These are phyloP conservation scores for Watersipora subatra DNA, from an alignment of 1,140 invertebrate genomes.

Conservation along the genomic window DNA sequence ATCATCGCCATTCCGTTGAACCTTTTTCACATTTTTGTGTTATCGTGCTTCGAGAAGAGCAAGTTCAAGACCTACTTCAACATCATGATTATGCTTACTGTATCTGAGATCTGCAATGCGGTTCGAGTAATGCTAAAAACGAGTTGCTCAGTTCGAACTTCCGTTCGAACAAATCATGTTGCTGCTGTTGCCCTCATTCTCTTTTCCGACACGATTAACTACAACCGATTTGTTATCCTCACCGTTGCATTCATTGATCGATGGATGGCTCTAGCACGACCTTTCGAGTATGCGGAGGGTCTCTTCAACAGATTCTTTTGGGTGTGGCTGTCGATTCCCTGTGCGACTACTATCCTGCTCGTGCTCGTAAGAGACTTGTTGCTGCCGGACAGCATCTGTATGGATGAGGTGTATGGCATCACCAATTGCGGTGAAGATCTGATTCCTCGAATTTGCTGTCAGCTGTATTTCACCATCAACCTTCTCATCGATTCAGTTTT, in stretches of 20 bases:
- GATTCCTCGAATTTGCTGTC: background rate
- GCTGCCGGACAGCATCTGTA: background rate
- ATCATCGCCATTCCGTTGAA: background rate
- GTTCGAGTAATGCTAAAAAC: background rate
- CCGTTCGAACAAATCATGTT: background rate
- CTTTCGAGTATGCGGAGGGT: background rate
- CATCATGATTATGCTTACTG: background rate
- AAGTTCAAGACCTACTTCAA: background rate
- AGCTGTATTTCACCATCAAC: background rate
- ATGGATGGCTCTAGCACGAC: background rate
- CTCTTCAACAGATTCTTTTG: background rate
- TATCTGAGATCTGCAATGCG: background rate
- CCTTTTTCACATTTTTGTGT: background rate
- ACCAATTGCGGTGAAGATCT: background rate
- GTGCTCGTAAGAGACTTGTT: background rate
- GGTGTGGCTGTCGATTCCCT: background rate
- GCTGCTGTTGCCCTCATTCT: background rate
- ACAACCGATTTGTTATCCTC: background rate
- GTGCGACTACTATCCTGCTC: background rate
- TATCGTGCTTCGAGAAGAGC: background rate
- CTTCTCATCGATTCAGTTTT: background rate
- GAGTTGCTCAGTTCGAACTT: background rate
- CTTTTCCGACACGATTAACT: background rate
- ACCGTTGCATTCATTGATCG: background rate
- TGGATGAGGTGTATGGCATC: background rate